These are phyloP conservation scores for Agelastica alni DNA, from an alignment of 2,888 invertebrate genomes.

Conservation along the genomic window DNA sequence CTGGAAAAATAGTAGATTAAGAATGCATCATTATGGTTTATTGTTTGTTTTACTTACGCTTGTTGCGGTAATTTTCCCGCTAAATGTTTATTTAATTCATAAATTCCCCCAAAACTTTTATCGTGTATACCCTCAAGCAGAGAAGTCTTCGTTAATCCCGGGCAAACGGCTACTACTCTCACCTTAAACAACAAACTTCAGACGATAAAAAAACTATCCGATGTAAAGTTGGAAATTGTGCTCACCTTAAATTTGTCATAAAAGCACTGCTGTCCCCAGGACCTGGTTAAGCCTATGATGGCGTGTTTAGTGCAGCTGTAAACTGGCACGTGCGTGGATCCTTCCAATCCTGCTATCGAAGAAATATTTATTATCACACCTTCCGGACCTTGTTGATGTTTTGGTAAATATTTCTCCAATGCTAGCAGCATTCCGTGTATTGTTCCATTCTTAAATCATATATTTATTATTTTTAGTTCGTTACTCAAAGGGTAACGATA, in stretches of 20 bases:
- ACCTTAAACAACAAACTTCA: too few species aligned
- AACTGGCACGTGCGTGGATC: slow-evolving; percentile 16
- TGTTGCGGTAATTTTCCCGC: slow-evolving; percentile 17
- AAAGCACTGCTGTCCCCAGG: slow-evolving; percentile 23
- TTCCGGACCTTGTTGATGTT: slow-evolving; percentile 21
- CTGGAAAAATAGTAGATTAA: slow-evolving; percentile 28
- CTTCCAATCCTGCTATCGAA: slow-evolving; percentile 20
- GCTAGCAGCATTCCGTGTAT: slow-evolving; percentile 34
- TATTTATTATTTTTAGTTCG: too few species aligned
- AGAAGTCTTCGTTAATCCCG: slow-evolving; percentile 58
- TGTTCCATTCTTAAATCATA: slow-evolving; percentile 41
- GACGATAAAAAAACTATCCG: slow-evolving; percentile 31
- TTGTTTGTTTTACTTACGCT: slow-evolving; percentile 19
- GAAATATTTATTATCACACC: slow-evolving; percentile 27
- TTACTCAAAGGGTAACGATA: not conserved
- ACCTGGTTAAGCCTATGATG: slow-evolving; percentile 19
- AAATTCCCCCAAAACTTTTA: slow-evolving; percentile 28
- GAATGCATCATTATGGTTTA: not conserved
- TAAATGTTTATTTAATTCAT: slow-evolving; percentile 18
- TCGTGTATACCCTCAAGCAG: slow-evolving; percentile 38
- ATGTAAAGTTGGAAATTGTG: not conserved
- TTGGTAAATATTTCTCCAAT: slow-evolving; percentile 26
- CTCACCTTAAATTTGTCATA: slow-evolving; percentile 56
- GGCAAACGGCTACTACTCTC: slow-evolving; percentile 59
- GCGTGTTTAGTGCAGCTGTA: slow-evolving; percentile 27